A percentile compares a stretch with the other conserved stretches of the same genome.
These are phyloP conservation scores for Baronia brevicornis DNA, from an alignment of 2,888 invertebrate species.

Conservation along the genomic window DNA sequence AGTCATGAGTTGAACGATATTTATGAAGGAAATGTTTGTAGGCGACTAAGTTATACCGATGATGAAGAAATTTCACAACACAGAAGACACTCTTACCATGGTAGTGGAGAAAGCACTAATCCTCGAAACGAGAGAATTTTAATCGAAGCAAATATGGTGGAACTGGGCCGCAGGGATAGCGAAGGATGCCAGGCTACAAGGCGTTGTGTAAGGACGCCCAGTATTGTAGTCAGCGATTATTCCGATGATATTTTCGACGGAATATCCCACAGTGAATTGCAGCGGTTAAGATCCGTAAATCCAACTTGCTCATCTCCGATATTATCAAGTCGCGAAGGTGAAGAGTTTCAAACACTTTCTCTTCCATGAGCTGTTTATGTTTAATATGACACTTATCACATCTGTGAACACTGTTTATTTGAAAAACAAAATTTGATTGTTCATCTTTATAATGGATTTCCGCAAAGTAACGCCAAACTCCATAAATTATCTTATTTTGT, in stretches of 20 bases:
- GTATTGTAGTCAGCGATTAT: constrained; percentile 91
- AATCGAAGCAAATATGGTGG: constrained; percentile 74
- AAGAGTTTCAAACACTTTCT: constrained; percentile 66
- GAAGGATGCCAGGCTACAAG: constrained; percentile 66
- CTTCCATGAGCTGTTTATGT: constrained; percentile 67
- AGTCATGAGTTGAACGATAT: too few relatives aligned
- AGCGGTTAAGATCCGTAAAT: constrained; percentile 71
- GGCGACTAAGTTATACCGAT: too few relatives aligned
- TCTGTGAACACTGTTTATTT: constrained; percentile 9
- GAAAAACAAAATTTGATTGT: constrained; percentile 6
- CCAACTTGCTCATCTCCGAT: constrained; percentile 87
- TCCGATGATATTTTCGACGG: constrained; percentile 79
- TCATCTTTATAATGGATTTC: too few relatives aligned
- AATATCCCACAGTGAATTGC: constrained; percentile 61
- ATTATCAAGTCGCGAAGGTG: constrained; percentile 83
- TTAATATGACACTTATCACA: constrained; percentile 16
- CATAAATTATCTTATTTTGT: too few relatives aligned
- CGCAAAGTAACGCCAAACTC: too few relatives aligned
- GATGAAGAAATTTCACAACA: too few relatives aligned
- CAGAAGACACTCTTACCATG: too few relatives aligned
- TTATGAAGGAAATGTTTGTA: too few relatives aligned
- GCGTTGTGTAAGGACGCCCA: constrained; percentile 85
- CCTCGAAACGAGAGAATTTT: constrained; percentile 57
- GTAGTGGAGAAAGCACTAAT: too few relatives aligned
- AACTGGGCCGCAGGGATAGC: constrained; percentile 68